Conservation (phyloP, 2,113 vertebrate species). For the Istiophorus platypterus region DNA sequence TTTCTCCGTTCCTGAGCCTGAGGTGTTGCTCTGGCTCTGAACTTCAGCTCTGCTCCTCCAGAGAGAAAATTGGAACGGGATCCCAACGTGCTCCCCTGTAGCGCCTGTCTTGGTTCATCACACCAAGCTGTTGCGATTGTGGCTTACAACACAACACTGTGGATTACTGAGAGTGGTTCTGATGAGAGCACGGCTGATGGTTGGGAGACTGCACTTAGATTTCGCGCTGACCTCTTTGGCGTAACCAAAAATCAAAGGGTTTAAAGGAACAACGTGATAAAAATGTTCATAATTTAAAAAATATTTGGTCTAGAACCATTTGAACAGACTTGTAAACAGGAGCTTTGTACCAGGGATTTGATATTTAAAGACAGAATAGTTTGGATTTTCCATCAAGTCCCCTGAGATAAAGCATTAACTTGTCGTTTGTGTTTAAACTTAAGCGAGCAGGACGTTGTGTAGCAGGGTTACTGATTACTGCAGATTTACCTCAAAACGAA, state of each 20-base stretch:
- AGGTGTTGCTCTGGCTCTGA: conserved; percentile 27
- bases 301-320: neutral
- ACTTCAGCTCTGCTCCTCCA: conserved; percentile 34
- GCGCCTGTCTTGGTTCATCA: neutral
- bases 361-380: conserved; percentile 16
- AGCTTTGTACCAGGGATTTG: conserved; percentile 2
- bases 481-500: neutral
- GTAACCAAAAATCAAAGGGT: neutral
- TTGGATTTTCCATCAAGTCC: conserved; percentile 11
- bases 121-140: conserved; percentile 21
- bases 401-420: conserved; percentile 55
- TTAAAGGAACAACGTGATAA: neutral
- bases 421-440: neutral
- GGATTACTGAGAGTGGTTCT: neutral
- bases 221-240: neutral
- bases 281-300: neutral
- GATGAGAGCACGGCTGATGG: neutral
- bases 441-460: neutral
- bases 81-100: conserved; percentile 33
- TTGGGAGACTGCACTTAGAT: neutral
- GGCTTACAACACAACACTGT: conserved; percentile 1
- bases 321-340: neutral
- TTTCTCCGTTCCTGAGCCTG: neutral
- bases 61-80: conserved; percentile 39
- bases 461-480: neutral